Evolutionary conservation across 2,797 vertebrate species (phyloP).

Genomic region (Chrosomus eos): DNA sequence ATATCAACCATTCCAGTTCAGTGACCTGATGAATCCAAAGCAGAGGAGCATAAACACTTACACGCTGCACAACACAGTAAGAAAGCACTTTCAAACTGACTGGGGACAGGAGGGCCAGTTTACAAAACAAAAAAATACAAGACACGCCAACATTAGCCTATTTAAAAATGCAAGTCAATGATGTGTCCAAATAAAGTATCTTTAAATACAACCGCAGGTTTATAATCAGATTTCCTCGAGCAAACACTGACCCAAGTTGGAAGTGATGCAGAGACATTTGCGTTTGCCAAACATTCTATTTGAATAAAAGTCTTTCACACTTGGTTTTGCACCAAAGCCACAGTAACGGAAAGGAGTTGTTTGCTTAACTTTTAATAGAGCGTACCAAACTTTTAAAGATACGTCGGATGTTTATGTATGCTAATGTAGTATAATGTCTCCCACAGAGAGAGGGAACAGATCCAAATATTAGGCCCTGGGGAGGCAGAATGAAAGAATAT

Average conservation of each 20-base stretch:
- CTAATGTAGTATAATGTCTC: slow-evolving; percentile 46
- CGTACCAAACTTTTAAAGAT: slow-evolving; percentile 23
- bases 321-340: slow-evolving; percentile 22
- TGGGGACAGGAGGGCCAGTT: not conserved
- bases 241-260: not conserved
- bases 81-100: slow-evolving; percentile 4
- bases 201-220: not conserved
- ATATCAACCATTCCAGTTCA: slow-evolving; percentile 40
- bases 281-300: not conserved
- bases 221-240: not conserved
- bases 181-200: not conserved
- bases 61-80: slow-evolving; percentile 19
- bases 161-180: slow-evolving; percentile 14
- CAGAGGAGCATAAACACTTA: not conserved
- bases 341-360: slow-evolving; percentile 28
- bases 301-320: slow-evolving; percentile 30
- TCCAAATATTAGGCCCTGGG: slow-evolving; percentile 45
- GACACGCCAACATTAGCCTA: not conserved
- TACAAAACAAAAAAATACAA: slow-evolving; percentile 6
- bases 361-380: slow-evolving; percentile 46
- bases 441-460: slow-evolving; percentile 35
- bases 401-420: slow-evolving; percentile 45
- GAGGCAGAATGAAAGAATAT: slow-evolving; percentile 46
- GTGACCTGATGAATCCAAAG: slow-evolving; percentile 11
- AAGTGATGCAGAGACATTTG: not conserved